A percentile compares a stretch with the other conserved stretches of the same genome.
Conservation (phyloP, 2,797 vertebrate genomes). For the Argya squamiceps region DNA sequence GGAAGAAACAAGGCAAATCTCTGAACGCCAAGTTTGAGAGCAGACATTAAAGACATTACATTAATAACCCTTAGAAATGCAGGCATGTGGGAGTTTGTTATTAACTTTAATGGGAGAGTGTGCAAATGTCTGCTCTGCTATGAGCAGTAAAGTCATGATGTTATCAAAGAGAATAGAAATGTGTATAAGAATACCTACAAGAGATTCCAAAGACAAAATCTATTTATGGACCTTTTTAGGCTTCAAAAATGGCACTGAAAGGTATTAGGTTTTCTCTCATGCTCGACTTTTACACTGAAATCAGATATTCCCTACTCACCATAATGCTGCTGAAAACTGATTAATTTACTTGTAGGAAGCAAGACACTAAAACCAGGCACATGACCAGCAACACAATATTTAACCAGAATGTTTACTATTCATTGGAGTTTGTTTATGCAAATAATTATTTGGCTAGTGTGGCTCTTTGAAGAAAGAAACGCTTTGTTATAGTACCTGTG, state of each 20-base stretch:
- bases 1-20: background rate
- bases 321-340: background rate
- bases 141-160: background rate
- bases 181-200: background rate
- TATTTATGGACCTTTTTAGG: background rate
- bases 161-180: background rate
- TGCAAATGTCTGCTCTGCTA: background rate
- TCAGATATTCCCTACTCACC: background rate
- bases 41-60: background rate
- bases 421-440: constrained; percentile 16
- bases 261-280: background rate
- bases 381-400: background rate
- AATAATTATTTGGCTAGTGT: constrained; percentile 1
- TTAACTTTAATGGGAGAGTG: background rate
- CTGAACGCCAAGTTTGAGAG: background rate
- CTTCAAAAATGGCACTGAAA: background rate
- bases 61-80: background rate
- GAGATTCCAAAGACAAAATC: background rate
- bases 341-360: background rate
- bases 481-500: background rate
- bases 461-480: background rate
- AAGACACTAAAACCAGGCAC: background rate
- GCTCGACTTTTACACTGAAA: background rate
- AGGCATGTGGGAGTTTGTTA: background rate
- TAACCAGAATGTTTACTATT: constrained; percentile 2